These are phyloP conservation scores for Austrolebias charrua DNA, from an alignment of 2,797 vertebrate species.

Conservation along the genomic window DNA sequence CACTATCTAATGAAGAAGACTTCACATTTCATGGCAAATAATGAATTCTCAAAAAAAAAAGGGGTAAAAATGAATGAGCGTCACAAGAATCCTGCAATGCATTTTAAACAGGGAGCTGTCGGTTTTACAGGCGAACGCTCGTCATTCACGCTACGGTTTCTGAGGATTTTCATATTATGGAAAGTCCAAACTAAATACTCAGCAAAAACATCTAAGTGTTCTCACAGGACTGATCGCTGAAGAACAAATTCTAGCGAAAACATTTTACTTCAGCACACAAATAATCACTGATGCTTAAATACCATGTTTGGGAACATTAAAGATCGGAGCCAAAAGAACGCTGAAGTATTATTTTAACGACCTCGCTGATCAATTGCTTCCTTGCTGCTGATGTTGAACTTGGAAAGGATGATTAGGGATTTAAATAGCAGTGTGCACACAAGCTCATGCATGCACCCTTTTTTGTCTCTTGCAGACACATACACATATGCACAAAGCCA, in stretches of 20 bases:
- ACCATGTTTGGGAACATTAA: constrained; percentile 57
- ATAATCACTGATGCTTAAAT: constrained; percentile 65
- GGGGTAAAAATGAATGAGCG: constrained; percentile 59
- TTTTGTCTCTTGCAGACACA: constrained; percentile 1
- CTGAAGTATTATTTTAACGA: constrained; percentile 60
- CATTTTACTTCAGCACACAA: constrained; percentile 62
- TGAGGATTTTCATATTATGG: constrained; percentile 36
- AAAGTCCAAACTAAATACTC: constrained; percentile 29
- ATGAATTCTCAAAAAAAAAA: constrained; percentile 75
- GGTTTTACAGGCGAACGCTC: constrained; percentile 56
- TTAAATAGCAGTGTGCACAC: constrained; percentile 29
- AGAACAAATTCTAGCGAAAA: constrained; percentile 65
- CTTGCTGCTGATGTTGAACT: constrained; percentile 59
- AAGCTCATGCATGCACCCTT: constrained; percentile 16
- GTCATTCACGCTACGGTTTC: constrained; percentile 71
- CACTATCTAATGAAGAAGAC: constrained; percentile 75
- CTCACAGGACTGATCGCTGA: constrained; percentile 69
- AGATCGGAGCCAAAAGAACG: constrained; percentile 42
- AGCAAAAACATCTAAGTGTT: constrained; percentile 44
- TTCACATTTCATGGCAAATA: constrained; percentile 80
- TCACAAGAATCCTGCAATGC: constrained; percentile 51
- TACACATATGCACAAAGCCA: constrained; percentile 25
- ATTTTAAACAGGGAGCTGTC: constrained; percentile 65
- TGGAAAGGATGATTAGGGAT: constrained; percentile 62
- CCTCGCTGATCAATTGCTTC: constrained; percentile 59